Conservation (phyloP, 2,888 invertebrate genomes). For the Apotomis turbidana region DNA sequence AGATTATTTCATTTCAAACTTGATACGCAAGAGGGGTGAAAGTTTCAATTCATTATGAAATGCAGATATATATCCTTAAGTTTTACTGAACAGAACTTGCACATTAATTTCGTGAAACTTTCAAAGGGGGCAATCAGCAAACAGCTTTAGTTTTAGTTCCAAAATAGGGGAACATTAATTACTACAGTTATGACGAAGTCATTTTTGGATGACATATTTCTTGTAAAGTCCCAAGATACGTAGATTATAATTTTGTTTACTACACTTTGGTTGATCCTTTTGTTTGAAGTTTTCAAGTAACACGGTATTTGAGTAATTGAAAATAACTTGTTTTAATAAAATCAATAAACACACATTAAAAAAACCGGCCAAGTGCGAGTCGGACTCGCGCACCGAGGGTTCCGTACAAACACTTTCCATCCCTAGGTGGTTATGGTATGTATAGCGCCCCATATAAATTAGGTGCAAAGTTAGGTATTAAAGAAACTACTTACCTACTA, state of each 20-base stretch:
- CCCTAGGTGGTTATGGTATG: too few species aligned
- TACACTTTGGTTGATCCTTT: not conserved
- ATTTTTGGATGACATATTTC: conserved; percentile 5
- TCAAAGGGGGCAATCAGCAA: conserved; percentile 36
- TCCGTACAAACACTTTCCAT: too few species aligned
- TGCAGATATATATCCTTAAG: conserved; percentile 29
- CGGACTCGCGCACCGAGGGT: too few species aligned
- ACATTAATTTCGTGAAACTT: conserved; percentile 31
- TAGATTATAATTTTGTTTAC: conserved; percentile 4
- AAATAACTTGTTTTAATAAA: too few species aligned
- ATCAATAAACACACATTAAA: too few species aligned
- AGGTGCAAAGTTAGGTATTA: too few species aligned
- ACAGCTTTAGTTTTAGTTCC: conserved; percentile 17
- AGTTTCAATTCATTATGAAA: conserved; percentile 14
- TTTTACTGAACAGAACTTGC: conserved; percentile 26
- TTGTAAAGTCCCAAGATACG: conserved; percentile 12
- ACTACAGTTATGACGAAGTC: conserved; percentile 21
- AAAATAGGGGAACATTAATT: conserved; percentile 33
- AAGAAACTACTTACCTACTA: too few species aligned
- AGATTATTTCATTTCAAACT: not conserved
- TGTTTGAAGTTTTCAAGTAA: too few species aligned
- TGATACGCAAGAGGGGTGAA: conserved; percentile 3
- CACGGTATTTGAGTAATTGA: too few species aligned
- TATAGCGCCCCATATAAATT: too few species aligned
- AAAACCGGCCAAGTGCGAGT: too few species aligned